phyloP scores from a whole-genome alignment of 2,113 vertebrate species.

The Meriones unguiculatus region DNA sequence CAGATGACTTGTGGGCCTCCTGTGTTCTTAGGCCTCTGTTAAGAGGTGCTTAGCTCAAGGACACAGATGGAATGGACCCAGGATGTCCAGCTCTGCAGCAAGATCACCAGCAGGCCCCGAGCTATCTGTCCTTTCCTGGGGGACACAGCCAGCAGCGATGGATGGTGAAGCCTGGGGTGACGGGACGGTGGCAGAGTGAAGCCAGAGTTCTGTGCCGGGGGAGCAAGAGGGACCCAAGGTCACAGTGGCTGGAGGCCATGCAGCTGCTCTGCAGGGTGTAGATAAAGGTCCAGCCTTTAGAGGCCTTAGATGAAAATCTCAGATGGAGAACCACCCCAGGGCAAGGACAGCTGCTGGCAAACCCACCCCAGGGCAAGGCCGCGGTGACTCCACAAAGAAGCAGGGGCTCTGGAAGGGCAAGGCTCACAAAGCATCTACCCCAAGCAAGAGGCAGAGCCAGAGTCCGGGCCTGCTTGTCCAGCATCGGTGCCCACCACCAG shows the following conservation, averaged over 20 bases:
- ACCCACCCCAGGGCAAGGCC: neutral
- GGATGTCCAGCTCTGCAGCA: slow-evolving; percentile 69
- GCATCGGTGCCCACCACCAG: neutral
- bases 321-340: neutral
- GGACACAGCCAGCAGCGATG: slow-evolving; percentile 69
- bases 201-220: slow-evolving; percentile 62
- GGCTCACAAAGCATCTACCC: neutral
- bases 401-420: neutral
- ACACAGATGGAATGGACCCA: slow-evolving; percentile 25
- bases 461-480: neutral
- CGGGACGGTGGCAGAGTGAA: slow-evolving; percentile 78
- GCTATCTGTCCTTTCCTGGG: slow-evolving; percentile 50
- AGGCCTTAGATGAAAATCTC: neutral
- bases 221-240: slow-evolving; percentile 46
- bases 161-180: slow-evolving; percentile 55
- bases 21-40: slow-evolving; percentile 36
- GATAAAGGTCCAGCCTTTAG: slow-evolving; percentile 57
- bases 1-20: neutral
- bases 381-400: neutral
- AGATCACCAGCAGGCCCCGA: slow-evolving; percentile 42
- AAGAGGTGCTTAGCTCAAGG: slow-evolving; percentile 66
- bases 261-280: slow-evolving; percentile 73
- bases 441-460: neutral
- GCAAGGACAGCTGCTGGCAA: neutral
- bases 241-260: neutral